Evolutionary conservation across 53 echinoderm and acorn worm species (phyloP).

Genomic region (Hippasteria phrygiana): DNA sequence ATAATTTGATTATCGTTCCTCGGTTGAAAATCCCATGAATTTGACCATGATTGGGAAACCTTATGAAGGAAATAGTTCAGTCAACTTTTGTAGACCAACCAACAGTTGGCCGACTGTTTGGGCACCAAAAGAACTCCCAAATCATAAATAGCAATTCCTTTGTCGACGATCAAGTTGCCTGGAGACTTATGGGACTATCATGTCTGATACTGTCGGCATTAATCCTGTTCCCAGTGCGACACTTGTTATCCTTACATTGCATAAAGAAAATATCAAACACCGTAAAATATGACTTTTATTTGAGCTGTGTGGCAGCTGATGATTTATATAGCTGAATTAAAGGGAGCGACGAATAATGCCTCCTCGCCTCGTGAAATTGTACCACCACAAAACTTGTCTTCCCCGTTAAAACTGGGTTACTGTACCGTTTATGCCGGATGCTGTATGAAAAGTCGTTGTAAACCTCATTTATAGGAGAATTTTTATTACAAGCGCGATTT

Average conservation of each 20-base stretch:
- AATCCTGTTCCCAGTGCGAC: slow-evolving; percentile 16
- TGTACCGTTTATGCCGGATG: no score
- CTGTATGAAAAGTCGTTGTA: no score
- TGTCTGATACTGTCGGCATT: not conserved
- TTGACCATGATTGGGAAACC: slow-evolving; percentile 1
- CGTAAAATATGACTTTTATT: slow-evolving; percentile 46
- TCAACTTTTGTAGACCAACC: slow-evolving; percentile 6
- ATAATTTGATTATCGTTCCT: not conserved
- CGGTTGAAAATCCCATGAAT: not conserved
- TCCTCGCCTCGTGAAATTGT: not conserved
- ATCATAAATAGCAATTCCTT: not conserved
- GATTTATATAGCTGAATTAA: not conserved
- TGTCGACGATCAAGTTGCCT: slow-evolving; percentile 5
- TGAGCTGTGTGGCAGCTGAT: slow-evolving; percentile 37
- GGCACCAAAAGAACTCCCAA: not conserved
- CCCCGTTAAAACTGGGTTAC: no score
- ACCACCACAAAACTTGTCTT: no score
- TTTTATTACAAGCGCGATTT: no score
- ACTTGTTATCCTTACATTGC: slow-evolving; percentile 37
- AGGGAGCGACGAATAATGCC: not conserved
- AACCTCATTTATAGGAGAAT: no score
- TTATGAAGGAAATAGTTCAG: slow-evolving; percentile 31
- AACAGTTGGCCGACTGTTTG: not conserved
- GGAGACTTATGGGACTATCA: not conserved
- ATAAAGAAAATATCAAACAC: slow-evolving; percentile 37